Percentiles rank a stretch among this genome's conserved stretches.
These are phyloP conservation scores for Argyrosomus japonicus DNA, from an alignment of 2,113 vertebrate species.

Conservation along the genomic window DNA sequence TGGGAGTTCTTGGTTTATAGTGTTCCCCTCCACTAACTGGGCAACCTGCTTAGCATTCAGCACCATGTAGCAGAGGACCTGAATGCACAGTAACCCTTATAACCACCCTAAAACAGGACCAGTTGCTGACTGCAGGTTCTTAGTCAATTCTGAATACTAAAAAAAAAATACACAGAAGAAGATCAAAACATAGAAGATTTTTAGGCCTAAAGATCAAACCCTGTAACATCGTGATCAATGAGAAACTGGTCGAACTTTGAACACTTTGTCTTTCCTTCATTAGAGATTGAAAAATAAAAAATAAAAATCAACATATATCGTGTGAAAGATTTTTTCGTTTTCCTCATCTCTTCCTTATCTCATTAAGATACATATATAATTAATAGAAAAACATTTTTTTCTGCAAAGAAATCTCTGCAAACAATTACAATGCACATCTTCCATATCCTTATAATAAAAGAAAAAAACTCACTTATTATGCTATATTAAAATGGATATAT, in stretches of 20 bases:
- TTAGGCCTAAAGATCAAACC: background rate
- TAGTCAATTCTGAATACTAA: background rate
- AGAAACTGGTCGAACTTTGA: background rate
- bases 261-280: background rate
- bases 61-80: constrained; percentile 49
- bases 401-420: background rate
- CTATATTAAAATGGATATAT: background rate
- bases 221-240: background rate
- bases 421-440: background rate
- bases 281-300: background rate
- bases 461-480: background rate
- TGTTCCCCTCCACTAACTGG: background rate
- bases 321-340: background rate
- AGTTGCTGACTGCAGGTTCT: background rate
- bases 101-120: constrained; percentile 7
- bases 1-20: background rate
- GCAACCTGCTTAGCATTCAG: constrained; percentile 58
- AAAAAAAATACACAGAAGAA: background rate
- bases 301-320: background rate
- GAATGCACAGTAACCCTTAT: constrained; percentile 19
- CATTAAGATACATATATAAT: background rate
- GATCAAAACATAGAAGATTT: background rate
- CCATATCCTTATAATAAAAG: background rate
- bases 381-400: background rate
- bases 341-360: background rate